These are phyloP conservation scores for Zaprionus capensis DNA, from an alignment of 1,140 invertebrate genomes.

Conservation along the genomic window DNA sequence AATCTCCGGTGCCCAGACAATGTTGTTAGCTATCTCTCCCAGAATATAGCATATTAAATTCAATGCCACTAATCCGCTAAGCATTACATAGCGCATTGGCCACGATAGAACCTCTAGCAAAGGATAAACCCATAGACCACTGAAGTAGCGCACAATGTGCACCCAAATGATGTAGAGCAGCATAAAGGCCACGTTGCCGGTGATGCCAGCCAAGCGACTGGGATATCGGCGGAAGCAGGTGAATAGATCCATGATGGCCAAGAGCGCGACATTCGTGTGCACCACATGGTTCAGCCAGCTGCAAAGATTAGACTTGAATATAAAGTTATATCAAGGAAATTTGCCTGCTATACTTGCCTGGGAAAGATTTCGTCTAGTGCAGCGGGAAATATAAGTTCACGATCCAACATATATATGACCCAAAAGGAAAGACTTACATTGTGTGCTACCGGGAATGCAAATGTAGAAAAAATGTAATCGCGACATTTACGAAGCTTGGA, in stretches of 20 bases:
- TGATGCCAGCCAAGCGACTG: constrained; percentile 58
- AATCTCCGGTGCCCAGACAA: constrained; percentile 70
- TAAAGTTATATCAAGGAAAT: not conserved
- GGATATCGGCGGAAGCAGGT: constrained; percentile 75
- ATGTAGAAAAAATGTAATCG: constrained; percentile 72
- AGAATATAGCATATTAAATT: constrained; percentile 68
- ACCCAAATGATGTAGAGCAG: constrained; percentile 75
- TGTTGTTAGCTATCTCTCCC: constrained; percentile 62
- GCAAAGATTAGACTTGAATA: constrained; percentile 13
- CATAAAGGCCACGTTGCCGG: constrained; percentile 64
- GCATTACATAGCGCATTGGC: constrained; percentile 66
- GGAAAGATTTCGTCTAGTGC: constrained; percentile 71
- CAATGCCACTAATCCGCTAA: constrained; percentile 58
- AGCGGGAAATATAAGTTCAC: constrained; percentile 75
- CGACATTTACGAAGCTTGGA: constrained; percentile 50
- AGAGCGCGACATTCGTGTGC: constrained; percentile 72
- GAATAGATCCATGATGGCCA: constrained; percentile 74
- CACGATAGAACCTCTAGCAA: constrained; percentile 62
- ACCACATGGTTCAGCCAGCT: constrained; percentile 81
- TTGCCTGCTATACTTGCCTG: constrained; percentile 35
- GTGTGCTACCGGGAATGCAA: constrained; percentile 73
- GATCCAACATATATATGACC: constrained; percentile 73
- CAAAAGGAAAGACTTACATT: constrained; percentile 75
- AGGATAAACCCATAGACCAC: constrained; percentile 75
- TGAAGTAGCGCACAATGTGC: constrained; percentile 73